These are phyloP conservation scores for Ficedula albicollis DNA, from an alignment of 2,797 vertebrate genomes.

Conservation along the genomic window DNA sequence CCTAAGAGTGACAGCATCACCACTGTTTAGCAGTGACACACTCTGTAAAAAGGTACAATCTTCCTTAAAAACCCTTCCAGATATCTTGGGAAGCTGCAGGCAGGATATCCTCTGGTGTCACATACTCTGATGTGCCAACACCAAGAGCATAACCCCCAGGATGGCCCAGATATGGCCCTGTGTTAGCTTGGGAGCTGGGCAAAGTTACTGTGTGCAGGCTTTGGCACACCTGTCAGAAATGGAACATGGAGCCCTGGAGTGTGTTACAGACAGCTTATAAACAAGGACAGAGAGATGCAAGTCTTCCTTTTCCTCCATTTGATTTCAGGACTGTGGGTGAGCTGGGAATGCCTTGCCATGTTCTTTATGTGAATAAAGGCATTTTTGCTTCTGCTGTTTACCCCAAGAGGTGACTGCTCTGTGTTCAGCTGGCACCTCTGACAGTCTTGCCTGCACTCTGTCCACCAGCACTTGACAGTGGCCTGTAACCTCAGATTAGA, in stretches of 20 bases:
- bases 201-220: background rate
- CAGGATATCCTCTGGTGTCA: background rate
- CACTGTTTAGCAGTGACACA: fast-evolving
- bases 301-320: background rate
- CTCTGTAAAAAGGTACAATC: background rate
- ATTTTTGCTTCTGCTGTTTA: slow-evolving; percentile 9
- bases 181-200: background rate
- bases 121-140: background rate
- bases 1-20: background rate
- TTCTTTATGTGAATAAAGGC: background rate
- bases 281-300: background rate
- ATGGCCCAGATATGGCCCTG: background rate
- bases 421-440: slow-evolving; percentile 12
- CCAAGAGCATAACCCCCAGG: background rate
- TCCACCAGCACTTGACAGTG: slow-evolving; percentile 28
- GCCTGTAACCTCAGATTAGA: background rate
- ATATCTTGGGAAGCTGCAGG: background rate
- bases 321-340: background rate
- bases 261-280: background rate
- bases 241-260: background rate
- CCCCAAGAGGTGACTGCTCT: background rate
- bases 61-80: background rate
- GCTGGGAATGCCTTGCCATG: background rate
- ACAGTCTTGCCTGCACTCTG: slow-evolving; percentile 17
- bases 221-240: background rate